Evolutionary conservation across 2,888 invertebrate genomes (phyloP), one percentile per base, ranked within the genome.

Genomic region (Temnothorax ravouxi): DNA sequence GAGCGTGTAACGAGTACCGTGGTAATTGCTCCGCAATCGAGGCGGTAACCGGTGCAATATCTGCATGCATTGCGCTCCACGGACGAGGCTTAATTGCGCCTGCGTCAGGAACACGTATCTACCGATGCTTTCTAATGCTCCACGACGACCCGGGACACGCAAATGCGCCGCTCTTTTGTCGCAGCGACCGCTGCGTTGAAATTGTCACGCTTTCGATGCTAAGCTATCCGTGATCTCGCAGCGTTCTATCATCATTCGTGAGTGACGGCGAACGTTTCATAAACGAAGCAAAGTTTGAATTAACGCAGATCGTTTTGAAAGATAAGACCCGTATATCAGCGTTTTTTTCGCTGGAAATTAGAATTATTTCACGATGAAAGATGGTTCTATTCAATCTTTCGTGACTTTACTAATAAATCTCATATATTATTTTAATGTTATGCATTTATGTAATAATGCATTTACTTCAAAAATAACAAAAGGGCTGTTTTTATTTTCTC

Each of bases 1-100:
- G 84, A 84, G 84, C 79, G 71, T 71, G 59, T 84, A 81, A 88
- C 86, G 85, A 77, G 71, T 71, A 72, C 56, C 29, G 44, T 47
- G 56, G 86, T 88, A 88, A 88, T 88, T 84, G 80, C 80, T 83
- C 77, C 44, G 71, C 79, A 67, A 88, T 88, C 85, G 85, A 62
- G 72, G 76, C 69, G 79, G 47, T 79, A 79, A 79, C 67, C 67
- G 62, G 34, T 21, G 15, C 64, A 54, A 29, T 62, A 80, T 66
- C 52, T 54, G 75, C 21, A 62, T 80, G 66, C 75, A 52, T 29
- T 54, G 50, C 67, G 25, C 52, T 18, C 13, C 66, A 67, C 34
- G 52, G 59, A 83, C 54, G 54, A 81, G 25, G 77, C 72, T 84
- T 85, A 85, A 87, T 87, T 84, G 79, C 79, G 75, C 75, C 86